Conservation (phyloP, 2,113 vertebrate species). For the Cavia porcellus region DNA sequence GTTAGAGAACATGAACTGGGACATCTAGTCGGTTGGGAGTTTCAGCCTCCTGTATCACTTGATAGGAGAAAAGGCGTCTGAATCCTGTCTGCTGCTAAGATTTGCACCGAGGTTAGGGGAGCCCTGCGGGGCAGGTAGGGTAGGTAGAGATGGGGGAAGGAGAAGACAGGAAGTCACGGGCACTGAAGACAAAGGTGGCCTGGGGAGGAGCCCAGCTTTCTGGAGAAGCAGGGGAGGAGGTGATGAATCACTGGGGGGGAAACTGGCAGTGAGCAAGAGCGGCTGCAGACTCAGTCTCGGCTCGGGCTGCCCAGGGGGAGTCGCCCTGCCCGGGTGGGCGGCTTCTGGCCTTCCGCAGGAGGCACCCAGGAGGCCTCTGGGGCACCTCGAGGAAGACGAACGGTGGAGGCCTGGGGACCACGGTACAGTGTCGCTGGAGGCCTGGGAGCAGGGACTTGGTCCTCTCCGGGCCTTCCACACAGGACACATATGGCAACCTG, state of each 20-base stretch:
- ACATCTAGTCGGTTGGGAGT: no score
- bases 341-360: not conserved
- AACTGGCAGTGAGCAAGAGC: not conserved
- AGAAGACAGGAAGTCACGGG: no score
- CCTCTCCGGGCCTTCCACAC: not conserved
- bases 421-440: not conserved
- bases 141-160: not conserved
- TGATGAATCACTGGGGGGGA: not conserved
- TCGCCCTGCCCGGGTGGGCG: not conserved
- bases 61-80: not conserved
- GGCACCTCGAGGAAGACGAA: not conserved
- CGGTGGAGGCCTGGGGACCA: fast-evolving
- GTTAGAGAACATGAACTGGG: no score
- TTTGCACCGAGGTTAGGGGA: not conserved
- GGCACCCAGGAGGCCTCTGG: fast-evolving
- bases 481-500: not conserved
- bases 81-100: not conserved
- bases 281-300: not conserved
- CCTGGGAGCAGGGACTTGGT: not conserved
- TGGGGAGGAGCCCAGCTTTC: not conserved
- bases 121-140: fast-evolving
- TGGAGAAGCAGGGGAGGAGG: not conserved
- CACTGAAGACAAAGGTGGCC: not conserved
- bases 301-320: not conserved
- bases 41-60: no score